Evolutionary conservation across 2,797 vertebrate species (phyloP), one percentile per base, ranked within the genome.

Genomic region (Siniperca scherzeri): DNA sequence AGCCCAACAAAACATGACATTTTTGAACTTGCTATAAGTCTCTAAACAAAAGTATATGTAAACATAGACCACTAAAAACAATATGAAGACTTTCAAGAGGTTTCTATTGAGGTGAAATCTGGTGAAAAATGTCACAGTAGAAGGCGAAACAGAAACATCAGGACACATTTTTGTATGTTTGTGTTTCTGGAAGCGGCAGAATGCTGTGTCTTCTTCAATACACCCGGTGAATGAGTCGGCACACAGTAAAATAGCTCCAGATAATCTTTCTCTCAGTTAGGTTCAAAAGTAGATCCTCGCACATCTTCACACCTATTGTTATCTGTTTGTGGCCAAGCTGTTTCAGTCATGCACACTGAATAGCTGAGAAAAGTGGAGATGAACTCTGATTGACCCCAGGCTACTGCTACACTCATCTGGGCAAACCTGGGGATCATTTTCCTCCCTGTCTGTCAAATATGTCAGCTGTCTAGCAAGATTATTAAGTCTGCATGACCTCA

Each of bases 381-480:
- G 78, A 89, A 86, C 88, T 88, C 74, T 42, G 44, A 53, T 33
- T 77, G 84, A 89, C 84, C 84, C 38, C 38, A 5, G 67, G 75
- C 75, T 46, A 36, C 36, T 36, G 38, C 74, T 73, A 55, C 61
- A 68, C 59, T 85, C 56, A 71, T 78, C 64, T n/a, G 5, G 19
- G 27, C 36, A 67, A 69, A 81, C 73, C 65, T 16, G 6, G 5
- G 75, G 81, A 79, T 80, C 25, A 77, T 77, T 84, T 89, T 56
- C 59, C 17, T 66, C 50, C 30, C 64, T 61, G 81, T 81, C 84
- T 83, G 70, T 91, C 78, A 87, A 82, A 90, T 70, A 72, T 7
- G 27, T 90, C 78, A 77, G 40, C 80, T 80, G 81, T 83, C 75
- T 38, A 13, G 65, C 30, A 56, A 55, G 46, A 86, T 77, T 30